Conservation (phyloP, 2,797 vertebrate species). For the Brachyalestes nurse region DNA sequence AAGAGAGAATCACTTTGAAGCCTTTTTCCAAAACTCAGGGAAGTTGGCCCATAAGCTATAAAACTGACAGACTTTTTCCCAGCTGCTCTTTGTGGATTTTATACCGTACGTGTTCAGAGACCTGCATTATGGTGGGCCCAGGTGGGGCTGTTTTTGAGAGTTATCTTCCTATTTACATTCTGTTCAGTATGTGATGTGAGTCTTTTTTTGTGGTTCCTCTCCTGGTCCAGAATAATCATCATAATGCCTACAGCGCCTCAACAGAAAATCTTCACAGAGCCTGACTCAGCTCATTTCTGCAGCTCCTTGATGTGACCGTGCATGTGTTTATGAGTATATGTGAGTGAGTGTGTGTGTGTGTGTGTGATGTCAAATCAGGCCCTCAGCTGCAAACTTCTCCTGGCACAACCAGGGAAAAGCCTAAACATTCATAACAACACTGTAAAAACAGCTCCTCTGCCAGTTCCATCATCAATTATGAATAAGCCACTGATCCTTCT, state of each 20-base stretch:
- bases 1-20: no score
- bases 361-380: conserved; percentile 26
- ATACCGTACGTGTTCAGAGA: not conserved
- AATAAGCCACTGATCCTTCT: conserved; percentile 22
- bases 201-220: not conserved
- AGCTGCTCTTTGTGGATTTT: not conserved
- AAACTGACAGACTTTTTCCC: not conserved
- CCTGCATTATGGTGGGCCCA: not conserved
- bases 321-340: not conserved
- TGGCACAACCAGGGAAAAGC: not conserved
- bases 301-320: not conserved
- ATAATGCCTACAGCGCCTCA: conserved; percentile 28
- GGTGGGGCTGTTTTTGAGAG: not conserved
- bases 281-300: conserved; percentile 32
- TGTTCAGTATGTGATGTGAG: not conserved
- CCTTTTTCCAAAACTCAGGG: not conserved
- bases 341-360: not conserved
- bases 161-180: conserved; percentile 5
- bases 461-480: conserved; percentile 31
- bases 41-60: not conserved
- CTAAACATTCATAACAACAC: not conserved
- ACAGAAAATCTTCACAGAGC: conserved; percentile 18
- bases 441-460: conserved; percentile 6
- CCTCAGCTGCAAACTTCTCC: conserved; percentile 17
- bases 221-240: conserved; percentile 31